Evolutionary conservation across 2,113 vertebrate species (phyloP), one percentile per base, ranked within the genome.

Genomic region (Podarcis muralis): DNA sequence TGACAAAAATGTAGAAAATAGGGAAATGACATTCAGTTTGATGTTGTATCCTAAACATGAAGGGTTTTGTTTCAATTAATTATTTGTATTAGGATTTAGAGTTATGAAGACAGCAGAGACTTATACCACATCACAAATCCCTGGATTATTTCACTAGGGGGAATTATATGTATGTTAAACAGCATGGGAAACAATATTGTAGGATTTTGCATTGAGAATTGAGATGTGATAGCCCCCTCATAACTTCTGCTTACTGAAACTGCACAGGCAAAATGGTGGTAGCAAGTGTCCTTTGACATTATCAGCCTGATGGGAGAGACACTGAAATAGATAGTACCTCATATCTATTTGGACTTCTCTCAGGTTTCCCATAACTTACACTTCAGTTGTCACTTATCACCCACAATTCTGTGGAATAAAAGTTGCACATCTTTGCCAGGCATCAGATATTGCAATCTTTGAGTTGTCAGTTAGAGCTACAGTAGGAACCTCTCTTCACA

Each of bases 31-130:
- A 81, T 74, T n/a, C 80, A 81, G 87, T 5, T n/a, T 35, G 6
- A 85, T 20, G 0, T 4, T 30, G 3, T 83, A 87, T 48, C 53
- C 43, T 68, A 20, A 1, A 0, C 0, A 0, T 2, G 30, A 15
- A 75, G 3, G 9, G 65, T 25, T 1, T 23, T 40, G 11, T 27
- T 43, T 27, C 68, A 84, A 85, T 66, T 27, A 22, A 74, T 74
- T 23, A 74, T 57, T 53, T 6, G 48, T 84, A 32, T 43, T 68
- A 40, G 30, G 37, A 69, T 83, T 68, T 69, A 15, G 32, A 74
- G 2, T n/a, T 74, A 37, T 30, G 25, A 13, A 32, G 27, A 12
- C 30, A 71, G 6, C 43, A 53, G n/a, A 35, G 27, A 74, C 13
- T 13, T 18, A 74, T 9, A 32, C 32, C 12, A 35, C 30, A 72